Evolutionary conservation across 2,797 vertebrate genomes (phyloP), one percentile per base, ranked within the genome.

Genomic region (Chrosomus eos): DNA sequence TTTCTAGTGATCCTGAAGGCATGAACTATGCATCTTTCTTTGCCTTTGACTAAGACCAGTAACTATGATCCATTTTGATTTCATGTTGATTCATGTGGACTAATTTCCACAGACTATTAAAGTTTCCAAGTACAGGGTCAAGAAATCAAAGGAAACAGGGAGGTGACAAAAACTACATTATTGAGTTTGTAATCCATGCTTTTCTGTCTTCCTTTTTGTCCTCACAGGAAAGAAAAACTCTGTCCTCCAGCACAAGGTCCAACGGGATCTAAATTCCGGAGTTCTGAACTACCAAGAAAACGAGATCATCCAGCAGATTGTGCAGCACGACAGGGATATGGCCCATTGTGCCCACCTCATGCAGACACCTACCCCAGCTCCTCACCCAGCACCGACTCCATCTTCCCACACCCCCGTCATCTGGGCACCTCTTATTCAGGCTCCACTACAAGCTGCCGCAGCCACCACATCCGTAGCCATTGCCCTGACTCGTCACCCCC

Each of bases 221-320:
- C 48, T 78, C 1, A 84, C 91, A 99, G 98, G 98, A 26, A 99
- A 99, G 94, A 97, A 96, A 90, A 99, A 96, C 91, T 99, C 98
- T 84, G 96, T 98, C 85, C 96, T 99, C 33, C 96, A 98, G 58
- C 96, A 98, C 88, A 99, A 99, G 92, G 98, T 99, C 88, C 97
- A 98, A 91, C 97, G 98, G 28, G 97, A 99, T 94, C 97, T 98
- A 90, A 99, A 97, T 93, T 97, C 98, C 0, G 98, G 98, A 10
- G 96, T 96, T 77, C 95, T 98, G 88, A 97, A 99, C 95, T 96
- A 96, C 91, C 97, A 98, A 70, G 98, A 99, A 93, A 99, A 94
- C 0, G 98, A 98, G 94, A 99, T 99, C 91, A 99, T 99, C 94
- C 98, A 99, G 95, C 97, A 98, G 95, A 99, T 99, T 3, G 98